Conservation (phyloP, 2,888 invertebrate genomes). For the Amorpha juglandis region DNA sequence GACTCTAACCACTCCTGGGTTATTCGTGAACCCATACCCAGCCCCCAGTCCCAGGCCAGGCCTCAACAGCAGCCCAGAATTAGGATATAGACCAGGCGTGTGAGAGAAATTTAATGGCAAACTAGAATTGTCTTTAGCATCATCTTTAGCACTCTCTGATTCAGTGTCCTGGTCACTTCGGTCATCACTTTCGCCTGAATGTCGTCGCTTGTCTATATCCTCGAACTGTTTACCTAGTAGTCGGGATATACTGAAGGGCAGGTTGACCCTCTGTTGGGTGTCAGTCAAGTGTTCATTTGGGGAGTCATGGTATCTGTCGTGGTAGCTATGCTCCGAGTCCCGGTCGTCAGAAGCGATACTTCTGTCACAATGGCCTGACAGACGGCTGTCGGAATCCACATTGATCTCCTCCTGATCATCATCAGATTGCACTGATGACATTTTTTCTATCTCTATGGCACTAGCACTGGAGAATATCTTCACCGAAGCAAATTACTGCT, state of each 20-base stretch:
- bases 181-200: conserved; percentile 80
- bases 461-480: conserved; percentile 55
- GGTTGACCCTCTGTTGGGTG: conserved; percentile 81
- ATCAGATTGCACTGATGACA: conserved; percentile 84
- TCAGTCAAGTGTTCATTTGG: conserved; percentile 80
- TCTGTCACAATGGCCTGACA: conserved; percentile 81
- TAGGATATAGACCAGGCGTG: conserved; percentile 71
- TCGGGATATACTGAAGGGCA: conserved; percentile 93
- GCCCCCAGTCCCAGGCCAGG: conserved; percentile 78
- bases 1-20: conserved; percentile 91
- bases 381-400: conserved; percentile 86
- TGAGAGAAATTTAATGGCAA: conserved; percentile 75
- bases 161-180: conserved; percentile 81
- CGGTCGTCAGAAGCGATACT: conserved; percentile 83
- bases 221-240: conserved; percentile 90
- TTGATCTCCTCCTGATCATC: conserved; percentile 88
- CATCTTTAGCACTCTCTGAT: conserved; percentile 79
- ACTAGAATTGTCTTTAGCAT: conserved; percentile 64
- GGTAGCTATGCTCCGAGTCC: conserved; percentile 83
- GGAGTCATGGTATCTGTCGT: conserved; percentile 76
- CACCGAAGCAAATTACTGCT: conserved; percentile 36
- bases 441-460: conserved; percentile 54
- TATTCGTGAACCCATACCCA: conserved; percentile 84
- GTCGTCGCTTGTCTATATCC: conserved; percentile 82
- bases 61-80: conserved; percentile 70